Conservation (phyloP, 92 coral and sea anemone genomes). For the Anthopleura xanthogrammica region DNA sequence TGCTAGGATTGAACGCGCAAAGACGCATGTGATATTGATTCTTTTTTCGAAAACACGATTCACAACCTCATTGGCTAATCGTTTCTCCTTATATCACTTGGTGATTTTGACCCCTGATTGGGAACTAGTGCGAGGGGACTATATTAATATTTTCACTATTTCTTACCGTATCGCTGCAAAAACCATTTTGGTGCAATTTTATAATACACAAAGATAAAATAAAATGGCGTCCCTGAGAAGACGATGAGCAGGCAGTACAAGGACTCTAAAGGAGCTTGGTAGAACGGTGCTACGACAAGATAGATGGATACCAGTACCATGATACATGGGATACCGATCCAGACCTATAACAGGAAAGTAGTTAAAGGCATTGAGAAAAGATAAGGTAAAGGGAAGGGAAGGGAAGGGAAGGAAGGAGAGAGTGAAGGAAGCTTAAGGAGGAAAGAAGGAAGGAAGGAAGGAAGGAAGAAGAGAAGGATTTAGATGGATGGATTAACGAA, state of each 20-base stretch:
- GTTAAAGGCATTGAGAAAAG: neutral
- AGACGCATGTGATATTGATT: no score
- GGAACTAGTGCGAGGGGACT: no score
- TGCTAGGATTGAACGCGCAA: no score
- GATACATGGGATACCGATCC: slow-evolving; percentile 6
- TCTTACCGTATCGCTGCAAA: slow-evolving; percentile 48
- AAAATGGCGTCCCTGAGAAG: slow-evolving; percentile 64
- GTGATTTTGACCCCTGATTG: no score
- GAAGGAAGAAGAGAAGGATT: neutral
- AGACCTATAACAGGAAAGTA: neutral
- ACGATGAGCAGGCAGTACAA: slow-evolving; percentile 48
- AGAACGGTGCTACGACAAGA: slow-evolving; percentile 74
- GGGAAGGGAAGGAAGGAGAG: neutral
- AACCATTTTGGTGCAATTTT: slow-evolving; percentile 53
- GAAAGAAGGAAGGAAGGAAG: neutral
- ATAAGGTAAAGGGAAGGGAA: neutral
- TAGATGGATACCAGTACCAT: slow-evolving; percentile 63
- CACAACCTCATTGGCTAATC: no score
- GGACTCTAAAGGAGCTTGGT: slow-evolving; percentile 65
- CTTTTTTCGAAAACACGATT: no score
- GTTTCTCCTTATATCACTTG: no score
- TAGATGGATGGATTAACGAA: no score
- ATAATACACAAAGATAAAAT: slow-evolving; percentile 50
- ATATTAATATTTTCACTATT: neutral
- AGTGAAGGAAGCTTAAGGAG: neutral